Conservation (phyloP, 53 echinoderm and acorn worm genomes). For the Apostichopus leukothele region DNA sequence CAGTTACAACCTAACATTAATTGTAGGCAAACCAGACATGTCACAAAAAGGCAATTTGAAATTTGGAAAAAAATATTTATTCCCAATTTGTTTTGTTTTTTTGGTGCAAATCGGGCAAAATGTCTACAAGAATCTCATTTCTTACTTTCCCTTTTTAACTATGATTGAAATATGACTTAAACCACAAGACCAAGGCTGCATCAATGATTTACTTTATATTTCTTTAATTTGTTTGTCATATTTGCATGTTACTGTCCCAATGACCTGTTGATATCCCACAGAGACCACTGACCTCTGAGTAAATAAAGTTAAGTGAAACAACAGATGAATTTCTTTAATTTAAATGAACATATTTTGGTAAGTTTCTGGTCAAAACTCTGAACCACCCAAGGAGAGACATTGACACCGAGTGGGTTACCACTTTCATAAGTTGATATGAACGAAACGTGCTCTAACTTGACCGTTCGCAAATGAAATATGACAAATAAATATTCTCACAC, state of each 20-base stretch:
- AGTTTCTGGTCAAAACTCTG: background rate
- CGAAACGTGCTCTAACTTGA: background rate
- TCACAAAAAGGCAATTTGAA: too few species aligned
- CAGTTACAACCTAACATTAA: too few species aligned
- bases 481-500: constrained; percentile 30
- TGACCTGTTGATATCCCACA: constrained; percentile 11
- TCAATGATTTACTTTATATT: background rate
- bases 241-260: background rate
- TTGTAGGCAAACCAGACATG: too few species aligned
- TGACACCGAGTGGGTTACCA: constrained; percentile 12
- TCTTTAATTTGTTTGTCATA: background rate
- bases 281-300: constrained; percentile 22
- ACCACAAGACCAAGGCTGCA: too few species aligned
- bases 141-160: too few species aligned
- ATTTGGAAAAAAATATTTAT: too few species aligned
- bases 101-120: too few species aligned
- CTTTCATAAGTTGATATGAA: background rate
- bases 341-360: constrained; percentile 22
- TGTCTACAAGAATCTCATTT: too few species aligned
- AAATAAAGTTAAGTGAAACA: constrained; percentile 15
- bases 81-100: too few species aligned
- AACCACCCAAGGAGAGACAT: constrained; percentile 7
- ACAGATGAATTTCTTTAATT: constrained; percentile 2
- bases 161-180: too few species aligned
- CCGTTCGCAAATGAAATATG: constrained; percentile 6